A percentile compares a stretch with the other conserved stretches of the same genome.
Conservation (phyloP, 1,140 invertebrate genomes). For the Tetraneura akinire region DNA sequence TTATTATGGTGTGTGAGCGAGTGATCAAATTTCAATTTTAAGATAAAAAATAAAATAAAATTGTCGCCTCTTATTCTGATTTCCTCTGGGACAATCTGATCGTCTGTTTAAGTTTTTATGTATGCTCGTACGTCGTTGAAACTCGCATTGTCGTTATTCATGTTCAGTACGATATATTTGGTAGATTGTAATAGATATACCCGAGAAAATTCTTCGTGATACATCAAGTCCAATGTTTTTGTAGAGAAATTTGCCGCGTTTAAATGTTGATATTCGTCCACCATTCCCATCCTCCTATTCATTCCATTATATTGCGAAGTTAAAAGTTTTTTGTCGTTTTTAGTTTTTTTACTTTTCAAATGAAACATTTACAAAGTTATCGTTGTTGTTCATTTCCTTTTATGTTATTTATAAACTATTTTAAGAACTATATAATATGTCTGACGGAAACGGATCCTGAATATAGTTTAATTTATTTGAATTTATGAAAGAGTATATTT, state of each 20-base stretch:
- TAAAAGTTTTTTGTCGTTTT: neutral
- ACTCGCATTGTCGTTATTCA: neutral
- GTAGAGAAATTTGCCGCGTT: neutral
- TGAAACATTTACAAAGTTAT: slow-evolving; percentile 10
- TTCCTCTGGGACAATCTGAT: neutral
- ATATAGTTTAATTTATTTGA: neutral
- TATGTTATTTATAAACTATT: neutral
- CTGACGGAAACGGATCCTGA: neutral
- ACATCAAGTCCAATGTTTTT: neutral
- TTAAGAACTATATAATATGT: neutral
- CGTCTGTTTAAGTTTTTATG: neutral
- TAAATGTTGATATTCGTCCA: neutral
- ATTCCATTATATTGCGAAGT: neutral
- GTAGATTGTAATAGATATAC: neutral
- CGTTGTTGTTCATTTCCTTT: neutral
- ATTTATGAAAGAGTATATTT: neutral
- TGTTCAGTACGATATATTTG: neutral
- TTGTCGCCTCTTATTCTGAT: neutral
- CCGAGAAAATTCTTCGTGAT: neutral
- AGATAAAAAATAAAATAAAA: slow-evolving; percentile 10
- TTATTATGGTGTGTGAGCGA: too few relatives aligned
- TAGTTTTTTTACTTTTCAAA: neutral
- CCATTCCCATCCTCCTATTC: neutral
- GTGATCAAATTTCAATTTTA: neutral
- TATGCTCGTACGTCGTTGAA: neutral